Evolutionary conservation across 2,113 vertebrate genomes (phyloP), one percentile per base, ranked within the genome.

Genomic region (Athene cunicularia): DNA sequence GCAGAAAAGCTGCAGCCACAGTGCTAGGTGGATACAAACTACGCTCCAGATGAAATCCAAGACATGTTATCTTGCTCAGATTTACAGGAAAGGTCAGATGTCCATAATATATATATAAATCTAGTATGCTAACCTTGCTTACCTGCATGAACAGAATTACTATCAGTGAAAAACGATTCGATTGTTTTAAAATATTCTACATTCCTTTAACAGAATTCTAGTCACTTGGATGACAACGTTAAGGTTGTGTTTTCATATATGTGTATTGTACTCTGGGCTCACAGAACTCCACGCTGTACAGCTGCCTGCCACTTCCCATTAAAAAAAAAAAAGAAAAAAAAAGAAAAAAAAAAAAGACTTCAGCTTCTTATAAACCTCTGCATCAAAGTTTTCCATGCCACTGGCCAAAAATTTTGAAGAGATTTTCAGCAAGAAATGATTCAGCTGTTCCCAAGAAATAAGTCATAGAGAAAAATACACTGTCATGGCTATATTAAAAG

Each of bases 361-460:
- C 70, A 89, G 70, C 74, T 72, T 77, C 87, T 70, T 47, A 37
- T 28, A 95, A 91, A 68, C 8, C 35, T 47, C 35, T 27, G 23
- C 19, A 6, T 52, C 52, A 74, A 76, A 88, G 63, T 63, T 84
- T 93, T 93, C 88, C 66, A 24, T 47, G 43, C 12, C 67, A 41
- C 8, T 37, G 45, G 33, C 84, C 64, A 73, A 67, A 90, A 35
- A 83, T 59, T 70, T 41, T 88, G 53, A 62, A 89, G 23, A 66
- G 47, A 56, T 72, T 62, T 80, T 71, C 52, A 67, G 43, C 39
- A 77, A 95, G 64, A 77, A 93, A 84, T 94, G 75, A 95, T 37
- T 91, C 92, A 97, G 88, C 64, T 86, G 27, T 88, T 94, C 92
- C 33, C 23, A 73, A 87, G 41, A 66, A 90, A 11, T 28, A 66